Evolutionary conservation across 2,888 invertebrate genomes (phyloP), one percentile per base, ranked within the genome.

Genomic region (Trichogramma dendrolimi): DNA sequence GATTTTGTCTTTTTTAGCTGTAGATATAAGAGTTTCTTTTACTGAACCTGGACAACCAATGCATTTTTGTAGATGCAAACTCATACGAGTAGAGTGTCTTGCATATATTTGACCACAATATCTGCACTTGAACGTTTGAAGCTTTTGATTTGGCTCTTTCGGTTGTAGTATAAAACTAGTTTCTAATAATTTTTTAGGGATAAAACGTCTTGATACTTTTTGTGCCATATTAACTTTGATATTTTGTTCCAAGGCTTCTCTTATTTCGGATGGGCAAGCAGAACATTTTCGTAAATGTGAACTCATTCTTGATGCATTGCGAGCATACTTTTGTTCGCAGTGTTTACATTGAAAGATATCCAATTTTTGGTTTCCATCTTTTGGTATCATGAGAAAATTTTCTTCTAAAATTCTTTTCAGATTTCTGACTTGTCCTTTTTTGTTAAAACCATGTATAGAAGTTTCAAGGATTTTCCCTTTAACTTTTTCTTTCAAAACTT

Each of bases 81-180:
- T 66, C 66, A 66, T 66, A 50, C 66, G 54, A n/a, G 66, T 66
- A 39, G 66, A 66, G 50, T 66, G 66, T 14, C 66, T 66, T 5
- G 66, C 66, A 58, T 63, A 66, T 2, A 62, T 46, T 53, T 63
- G 66, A 4, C 63, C 66, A 60, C 66, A 66, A 48, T 66, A 66
- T 62, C 62, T 66, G 55, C 66, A 66, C 53, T 66, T 66, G 39
- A 66, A 63, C n/a, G 63, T 63, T 49, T 66, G 66, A 10, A 66
- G 60, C 43, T 66, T 66, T 47, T 66, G 63, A 62, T 66, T 66
- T 14, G 66, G 63, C 55, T 66, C 63, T 8, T 63, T 63, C 44
- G 66, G 66, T n/a, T 63, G 63, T 27, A 63, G 50, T 48, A 66
- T 62, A 48, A 63, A 66, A 53, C 63, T 63, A 38, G 47, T 63